Conservation (phyloP, 2,797 vertebrate genomes). For the Simalia tracyae region DNA sequence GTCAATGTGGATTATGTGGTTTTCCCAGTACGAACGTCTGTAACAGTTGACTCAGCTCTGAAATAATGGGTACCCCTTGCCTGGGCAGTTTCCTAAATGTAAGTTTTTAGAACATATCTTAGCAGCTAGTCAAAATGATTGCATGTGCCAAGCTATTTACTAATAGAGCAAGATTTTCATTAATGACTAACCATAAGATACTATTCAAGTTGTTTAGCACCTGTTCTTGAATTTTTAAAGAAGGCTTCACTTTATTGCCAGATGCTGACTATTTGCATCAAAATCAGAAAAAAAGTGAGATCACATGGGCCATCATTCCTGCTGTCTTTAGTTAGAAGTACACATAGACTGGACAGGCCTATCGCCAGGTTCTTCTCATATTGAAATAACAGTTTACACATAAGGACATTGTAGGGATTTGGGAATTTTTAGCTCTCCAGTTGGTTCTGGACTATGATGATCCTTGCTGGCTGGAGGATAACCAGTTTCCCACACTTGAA, state of each 20-base stretch:
- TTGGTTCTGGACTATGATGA: not conserved
- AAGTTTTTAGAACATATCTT: not conserved
- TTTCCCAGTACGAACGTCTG: not conserved
- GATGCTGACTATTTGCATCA: not conserved
- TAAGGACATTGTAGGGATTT: not conserved
- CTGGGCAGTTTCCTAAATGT: not conserved
- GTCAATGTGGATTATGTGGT: not conserved
- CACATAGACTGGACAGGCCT: not conserved
- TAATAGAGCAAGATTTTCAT: slow-evolving; percentile 17
- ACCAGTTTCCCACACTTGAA: not conserved
- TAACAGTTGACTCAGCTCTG: not conserved
- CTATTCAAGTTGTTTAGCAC: slow-evolving; percentile 15
- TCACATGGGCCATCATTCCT: not conserved
- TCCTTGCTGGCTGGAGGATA: not conserved
- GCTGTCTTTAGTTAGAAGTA: not conserved
- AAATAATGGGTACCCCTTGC: not conserved
- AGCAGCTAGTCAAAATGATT: not conserved
- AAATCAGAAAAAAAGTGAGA: not conserved
- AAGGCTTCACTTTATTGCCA: not conserved
- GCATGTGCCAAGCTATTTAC: not conserved
- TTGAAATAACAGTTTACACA: not conserved
- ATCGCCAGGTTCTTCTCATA: not conserved
- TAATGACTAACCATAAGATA: slow-evolving; percentile 1
- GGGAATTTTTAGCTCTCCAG: not conserved
- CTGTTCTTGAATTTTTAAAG: slow-evolving; percentile 10